Conservation (phyloP, 2,888 invertebrate genomes). For the Lepetodrilus schrolli region DNA sequence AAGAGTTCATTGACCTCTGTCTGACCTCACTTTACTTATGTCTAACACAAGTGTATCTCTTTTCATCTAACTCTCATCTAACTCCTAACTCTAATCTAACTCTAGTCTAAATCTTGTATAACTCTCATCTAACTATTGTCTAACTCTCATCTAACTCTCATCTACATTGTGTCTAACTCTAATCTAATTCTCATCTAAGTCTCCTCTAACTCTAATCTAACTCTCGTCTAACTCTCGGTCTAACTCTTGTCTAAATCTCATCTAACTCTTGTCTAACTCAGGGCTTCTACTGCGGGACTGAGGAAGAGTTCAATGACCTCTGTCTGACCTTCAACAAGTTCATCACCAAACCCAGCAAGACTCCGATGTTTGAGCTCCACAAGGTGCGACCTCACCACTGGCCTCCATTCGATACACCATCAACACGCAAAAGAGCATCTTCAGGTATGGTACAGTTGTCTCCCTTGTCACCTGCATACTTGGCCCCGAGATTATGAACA, state of each 20-base stretch:
- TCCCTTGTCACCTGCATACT: no score
- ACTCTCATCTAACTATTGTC: background rate
- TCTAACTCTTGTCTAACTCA: conserved; percentile 75
- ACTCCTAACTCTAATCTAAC: no score
- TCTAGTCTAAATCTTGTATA: no score
- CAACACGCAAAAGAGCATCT: conserved; percentile 42
- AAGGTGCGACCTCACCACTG: conserved; percentile 82
- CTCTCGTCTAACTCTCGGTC: background rate
- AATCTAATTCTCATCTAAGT: background rate
- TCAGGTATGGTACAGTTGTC: no score
- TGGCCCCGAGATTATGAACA: no score
- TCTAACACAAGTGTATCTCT: no score
- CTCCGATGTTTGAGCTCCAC: conserved; percentile 89
- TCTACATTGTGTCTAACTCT: background rate
- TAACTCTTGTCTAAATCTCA: background rate
- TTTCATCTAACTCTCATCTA: no score
- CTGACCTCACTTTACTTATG: no score
- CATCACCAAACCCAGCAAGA: conserved; percentile 80
- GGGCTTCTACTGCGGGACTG: conserved; percentile 93
- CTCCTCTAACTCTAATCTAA: background rate
- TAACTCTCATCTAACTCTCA: background rate
- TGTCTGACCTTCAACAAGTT: conserved; percentile 78
- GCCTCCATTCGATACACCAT: conserved; percentile 64
- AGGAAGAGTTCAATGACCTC: conserved; percentile 86
- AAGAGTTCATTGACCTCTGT: conserved; percentile 87